Evolutionary conservation across 2,888 invertebrate genomes (phyloP), one percentile per base, ranked within the genome.

Genomic region (Pterobdella sp.): DNA sequence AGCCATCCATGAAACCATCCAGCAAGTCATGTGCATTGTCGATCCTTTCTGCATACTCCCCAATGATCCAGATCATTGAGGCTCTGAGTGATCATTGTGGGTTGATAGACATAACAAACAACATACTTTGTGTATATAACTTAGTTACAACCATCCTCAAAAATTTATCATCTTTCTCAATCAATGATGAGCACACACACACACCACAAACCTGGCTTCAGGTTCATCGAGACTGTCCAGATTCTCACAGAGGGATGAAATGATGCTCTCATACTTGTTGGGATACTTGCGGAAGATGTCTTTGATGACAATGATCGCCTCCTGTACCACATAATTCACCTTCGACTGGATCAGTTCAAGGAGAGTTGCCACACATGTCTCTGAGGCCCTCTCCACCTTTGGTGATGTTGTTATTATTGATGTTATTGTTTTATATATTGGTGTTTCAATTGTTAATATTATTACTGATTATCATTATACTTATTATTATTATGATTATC

Each of bases 231-330:
- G 84, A 0, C 98, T 98, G 81, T 98, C 98, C 78, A 98, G 85
- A 86, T 99, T 98, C 86, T 98, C 98, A 84, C 98, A 98, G 7
- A 98, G 86, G 0, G 97, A 98, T 76, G 96, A 95, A 82, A 98
- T 98, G 81, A 99, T 98, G 84, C 95, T 96, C 86, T 99, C 98
- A 83, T 98, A 98, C 84, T 98, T 96, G 85, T 98, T 98, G 14
- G 98, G 98, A 85, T 99, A 98, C 84, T 98, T 87, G 72, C 86
- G 81, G 82, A 86, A 86, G 74, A 86, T 86, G 76, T 86, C 86
- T 77, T 99, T 98, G 81, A 98, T 98, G 31, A 98, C 98, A 22
- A 98, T 98, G 76, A 98, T 96, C 0, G 98, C 98, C 83, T 99
- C 98, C 84, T 99, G 98, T 0, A 98, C 98, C 29, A 98, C 98